Base-by-base conservation (phyloP, 2,113 vertebrate species). In the Gavialis gangeticus region DNA sequence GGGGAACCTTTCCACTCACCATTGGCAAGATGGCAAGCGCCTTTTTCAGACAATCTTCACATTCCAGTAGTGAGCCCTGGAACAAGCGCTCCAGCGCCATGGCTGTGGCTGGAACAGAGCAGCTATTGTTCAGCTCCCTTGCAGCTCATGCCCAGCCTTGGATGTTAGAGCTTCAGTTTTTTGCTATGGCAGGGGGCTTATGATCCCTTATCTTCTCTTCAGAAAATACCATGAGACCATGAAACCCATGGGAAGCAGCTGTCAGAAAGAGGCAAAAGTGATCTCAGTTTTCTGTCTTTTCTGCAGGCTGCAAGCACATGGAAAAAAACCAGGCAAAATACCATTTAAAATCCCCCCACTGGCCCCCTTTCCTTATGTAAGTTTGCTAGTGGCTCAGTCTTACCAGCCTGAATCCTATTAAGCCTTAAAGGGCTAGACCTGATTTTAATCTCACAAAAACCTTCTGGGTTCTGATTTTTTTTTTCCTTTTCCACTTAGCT, bases 101-200 rank as follows among this genome's bases (percentile, higher is more conserved):
- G 64, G 30, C n/a, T 69, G 66, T 34, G 19, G 66, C 6, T 18
- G 66, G 3, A 69, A 69, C n/a, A 3, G 10, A 34, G 66, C 66
- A 22, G 30, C 66, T 34, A 34, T 19, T 71, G 67, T 71, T 34
- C n/a, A 1, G 18, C n/a, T 67, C n/a, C 3, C 67, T 34, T 34
- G 15, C 25, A n/a, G 63, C 63, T 25, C 24, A 17, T 66, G 63
- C 28, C 30, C 30, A 19, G 67, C 67, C 30, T 22, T 71, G 67
- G n/a, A 10, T 18, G 28, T 18, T 27, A 30, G 30, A 71, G 87
- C 25, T 6, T 15, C 0, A 0, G 18, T 75, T 64, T 37, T 24
- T 14, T 0, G 30, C 1, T 0, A 79, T 24, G 54, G 84, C 84
- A 0, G 0, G 46, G 79, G 67, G 80, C 78, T 58, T 79, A 0